phyloP scores from a whole-genome alignment of 2,888 invertebrate genomes.

The Xestia c-nigrum region DNA sequence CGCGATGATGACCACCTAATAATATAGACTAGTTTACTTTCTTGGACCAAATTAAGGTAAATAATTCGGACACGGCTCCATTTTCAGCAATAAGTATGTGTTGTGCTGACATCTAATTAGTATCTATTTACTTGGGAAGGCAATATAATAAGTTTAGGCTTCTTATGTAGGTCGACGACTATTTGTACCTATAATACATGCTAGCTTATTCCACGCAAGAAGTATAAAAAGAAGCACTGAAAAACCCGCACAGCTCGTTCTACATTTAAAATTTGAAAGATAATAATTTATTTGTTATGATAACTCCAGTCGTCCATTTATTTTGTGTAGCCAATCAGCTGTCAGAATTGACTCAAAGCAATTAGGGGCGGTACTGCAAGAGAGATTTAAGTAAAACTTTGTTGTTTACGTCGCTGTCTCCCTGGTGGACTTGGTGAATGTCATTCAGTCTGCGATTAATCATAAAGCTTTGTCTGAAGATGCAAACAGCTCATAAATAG shows the following conservation, averaged over 20 bases:
- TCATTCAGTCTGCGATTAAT: conserved; percentile 81
- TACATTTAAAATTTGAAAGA: neutral
- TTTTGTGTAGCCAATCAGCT: conserved; percentile 75
- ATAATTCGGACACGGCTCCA: conserved; percentile 40
- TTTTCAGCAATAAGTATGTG: conserved; percentile 43
- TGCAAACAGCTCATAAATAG: conserved; percentile 79
- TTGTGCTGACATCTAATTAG: conserved; percentile 43
- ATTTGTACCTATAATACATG: neutral
- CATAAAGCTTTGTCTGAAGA: conserved; percentile 76
- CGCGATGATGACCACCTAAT: conserved; percentile 49
- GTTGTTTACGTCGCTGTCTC: conserved; percentile 77
- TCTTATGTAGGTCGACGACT: neutral
- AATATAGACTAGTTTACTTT: conserved; percentile 49
- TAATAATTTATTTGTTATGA: conserved; percentile 32
- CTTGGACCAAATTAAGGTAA: conserved; percentile 47
- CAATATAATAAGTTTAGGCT: conserved; percentile 31
- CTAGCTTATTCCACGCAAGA: neutral
- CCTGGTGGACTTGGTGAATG: conserved; percentile 72
- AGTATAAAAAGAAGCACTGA: neutral
- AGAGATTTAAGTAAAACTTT: conserved; percentile 82
- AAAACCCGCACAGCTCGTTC: neutral
- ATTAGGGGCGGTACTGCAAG: conserved; percentile 78
- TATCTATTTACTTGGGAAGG: conserved; percentile 32
- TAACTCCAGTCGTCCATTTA: conserved; percentile 51
- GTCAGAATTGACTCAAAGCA: conserved; percentile 81